Evolutionary conservation across 2,888 invertebrate genomes (phyloP), one percentile per base, ranked within the genome.

Genomic region (Cremastinae sp.): DNA sequence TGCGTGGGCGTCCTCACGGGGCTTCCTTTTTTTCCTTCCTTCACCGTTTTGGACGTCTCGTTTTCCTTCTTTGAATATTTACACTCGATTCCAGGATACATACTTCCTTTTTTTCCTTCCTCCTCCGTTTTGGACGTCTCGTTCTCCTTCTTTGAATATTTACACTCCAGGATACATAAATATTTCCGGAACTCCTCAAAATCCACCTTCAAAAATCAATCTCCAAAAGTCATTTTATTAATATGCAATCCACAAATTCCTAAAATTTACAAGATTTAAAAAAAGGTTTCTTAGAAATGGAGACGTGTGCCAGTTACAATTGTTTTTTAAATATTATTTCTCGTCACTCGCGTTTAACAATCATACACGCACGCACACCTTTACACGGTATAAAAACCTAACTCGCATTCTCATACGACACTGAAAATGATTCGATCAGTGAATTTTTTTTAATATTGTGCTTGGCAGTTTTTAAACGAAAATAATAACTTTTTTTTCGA

Each of bases 341-440:
- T 68, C 62, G 62, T 51, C 43, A 22, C 58, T 62, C 61, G 1
- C 56, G 37, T 18, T 8, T 14, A n/a, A 45, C 59, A 76, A 37
- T 64, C 62, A 62, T 53, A 80, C 58, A 22, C 37, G 35, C 55
- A 35, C 37, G 10, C 37, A 14, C 28, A 9, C 74, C 41, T 70
- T 81, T 61, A 77, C 73, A 82, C 53, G 77, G 79, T 84, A 85
- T 80, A 85, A 86, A 66, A 87, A 86, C 77, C 79, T 83, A 83
- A 80, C 83, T 83, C 80, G 82, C 78, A 80, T 76, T n/a, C 62
- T 72, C 58, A 65, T 41, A 18, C 41, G 28, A n/a, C 18, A 28
- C 28, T 28, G 28, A 20, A 51, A 56, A 39, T 72, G 56, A 64
- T 58, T 41, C 28, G 28, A 28, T 5, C 5, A 5, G 5, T 28